Evolutionary conservation across 2,888 invertebrate genomes (phyloP).

Genomic region (Panzeria rudis): DNA sequence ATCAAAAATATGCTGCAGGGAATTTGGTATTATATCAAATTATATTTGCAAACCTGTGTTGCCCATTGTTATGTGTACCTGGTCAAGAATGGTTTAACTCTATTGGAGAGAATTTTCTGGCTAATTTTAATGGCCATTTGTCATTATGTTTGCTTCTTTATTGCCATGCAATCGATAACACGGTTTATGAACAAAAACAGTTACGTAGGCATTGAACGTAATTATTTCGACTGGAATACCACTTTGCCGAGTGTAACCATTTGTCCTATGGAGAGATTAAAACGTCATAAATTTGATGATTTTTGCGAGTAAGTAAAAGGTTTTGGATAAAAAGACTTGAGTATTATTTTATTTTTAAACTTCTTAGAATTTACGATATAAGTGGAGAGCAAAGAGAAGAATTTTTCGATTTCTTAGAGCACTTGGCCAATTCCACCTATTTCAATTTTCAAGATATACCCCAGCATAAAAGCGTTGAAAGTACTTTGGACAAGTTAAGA

Average conservation of each 20-base stretch:
- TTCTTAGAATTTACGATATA: constrained; percentile 61
- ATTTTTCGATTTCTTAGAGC: constrained; percentile 79
- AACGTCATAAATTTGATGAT: constrained; percentile 74
- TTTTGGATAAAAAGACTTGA: background rate
- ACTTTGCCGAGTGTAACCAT: constrained; percentile 81
- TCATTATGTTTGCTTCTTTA: constrained; percentile 77
- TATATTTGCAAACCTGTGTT: constrained; percentile 79
- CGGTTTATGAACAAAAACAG: constrained; percentile 81
- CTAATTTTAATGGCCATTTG: constrained; percentile 77
- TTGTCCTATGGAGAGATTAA: constrained; percentile 81
- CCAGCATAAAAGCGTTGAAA: constrained; percentile 72
- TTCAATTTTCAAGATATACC: constrained; percentile 80
- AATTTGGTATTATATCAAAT: constrained; percentile 64
- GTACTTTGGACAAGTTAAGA: constrained; percentile 74
- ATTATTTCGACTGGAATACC: constrained; percentile 82
- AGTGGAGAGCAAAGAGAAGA: constrained; percentile 60
- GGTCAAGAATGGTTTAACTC: constrained; percentile 74
- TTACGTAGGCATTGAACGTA: constrained; percentile 81
- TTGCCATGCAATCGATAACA: constrained; percentile 80
- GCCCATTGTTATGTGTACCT: constrained; percentile 81
- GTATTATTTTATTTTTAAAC: background rate
- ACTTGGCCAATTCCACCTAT: constrained; percentile 82
- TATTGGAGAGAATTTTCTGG: constrained; percentile 80
- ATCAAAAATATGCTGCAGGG: background rate
- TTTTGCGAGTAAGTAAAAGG: constrained; percentile 77